Percentiles rank a stretch among this genome's conserved stretches.
Conservation (phyloP, 2,888 invertebrate species). For the Meiosimyza decipiens region DNA sequence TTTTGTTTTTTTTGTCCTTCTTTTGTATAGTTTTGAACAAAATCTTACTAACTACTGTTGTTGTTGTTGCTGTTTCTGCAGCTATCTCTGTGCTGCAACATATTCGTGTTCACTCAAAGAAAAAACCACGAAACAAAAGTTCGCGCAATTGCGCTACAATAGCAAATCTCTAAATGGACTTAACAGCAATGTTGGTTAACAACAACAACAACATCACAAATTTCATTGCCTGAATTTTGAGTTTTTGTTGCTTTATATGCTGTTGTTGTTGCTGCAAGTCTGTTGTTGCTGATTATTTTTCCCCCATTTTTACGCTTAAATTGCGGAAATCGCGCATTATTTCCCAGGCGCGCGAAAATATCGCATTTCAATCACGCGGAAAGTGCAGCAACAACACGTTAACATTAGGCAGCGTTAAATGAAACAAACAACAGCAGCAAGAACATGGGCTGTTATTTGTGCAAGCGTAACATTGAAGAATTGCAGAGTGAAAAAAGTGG, state of each 20-base stretch:
- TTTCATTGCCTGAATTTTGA: neutral
- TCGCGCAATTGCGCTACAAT: no score
- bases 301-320: conserved; percentile 38
- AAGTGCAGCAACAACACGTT: conserved; percentile 37
- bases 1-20: no score
- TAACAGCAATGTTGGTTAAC: neutral
- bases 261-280: neutral
- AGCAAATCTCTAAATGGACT: no score
- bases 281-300: conserved; percentile 23
- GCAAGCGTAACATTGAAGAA: neutral
- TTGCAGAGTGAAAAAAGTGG: neutral
- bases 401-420: conserved; percentile 7
- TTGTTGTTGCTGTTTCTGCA: no score
- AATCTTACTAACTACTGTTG: no score
- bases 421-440: conserved; percentile 30
- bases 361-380: conserved; percentile 64
- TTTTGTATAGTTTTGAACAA: no score
- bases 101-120: no score
- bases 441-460: conserved; percentile 5
- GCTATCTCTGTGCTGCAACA: no score
- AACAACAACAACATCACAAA: conserved; percentile 34
- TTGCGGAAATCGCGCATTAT: conserved; percentile 52
- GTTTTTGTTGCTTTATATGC: neutral
- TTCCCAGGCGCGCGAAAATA: conserved; percentile 60
- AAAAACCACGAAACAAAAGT: no score